Base-by-base conservation (phyloP, 2,888 invertebrate genomes). In the Sclerodermus sp. region DNA sequence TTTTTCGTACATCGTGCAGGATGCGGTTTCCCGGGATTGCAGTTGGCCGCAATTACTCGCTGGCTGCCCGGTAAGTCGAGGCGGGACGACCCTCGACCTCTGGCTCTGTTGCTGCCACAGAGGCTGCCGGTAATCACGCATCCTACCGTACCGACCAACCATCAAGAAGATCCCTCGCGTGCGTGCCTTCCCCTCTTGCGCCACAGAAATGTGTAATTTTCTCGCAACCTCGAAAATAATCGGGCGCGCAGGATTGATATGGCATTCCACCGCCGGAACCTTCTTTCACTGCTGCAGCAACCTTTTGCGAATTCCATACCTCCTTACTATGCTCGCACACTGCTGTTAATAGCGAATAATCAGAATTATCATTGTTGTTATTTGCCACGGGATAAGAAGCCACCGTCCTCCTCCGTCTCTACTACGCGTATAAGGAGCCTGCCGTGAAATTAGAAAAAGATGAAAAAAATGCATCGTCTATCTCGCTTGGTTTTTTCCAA, bases 101-200 rank as follows among this genome's bases (percentile, higher is more conserved):
- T 48, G 64, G 61, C 66, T 62, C 52, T 4, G 54, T 66, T 64
- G 66, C 68, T 68, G 70, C 70, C 59, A 68, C 64, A 60, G 73
- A 67, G 68, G 67, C 67, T 70, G 68, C 66, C 67, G 66, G 74
- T 76, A 73, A 76, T 76, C 76, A 73, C 69, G 74, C 72, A 70
- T 64, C 70, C 68, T 68, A 71, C 70, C 71, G 71, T 66, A 55
- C 62, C 66, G 59, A 57, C 57, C 53, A 47, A 60, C 58, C 56
- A 56, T 61, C 53, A 49, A 36, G 36, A 18, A 43, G 48, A 49
- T 41, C 46, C 49, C 42, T 42, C 49, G 58, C 63, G 62, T 63
- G 59, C 63, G 57, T 63, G 66, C 58, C 52, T 8, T 23, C 23
- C 23, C 3, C 23, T 23, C 23, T 23, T 23, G 4, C 23, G 8